Evolutionary conservation across 2,113 vertebrate species (phyloP).

Genomic region (Zosterops lateralis): DNA sequence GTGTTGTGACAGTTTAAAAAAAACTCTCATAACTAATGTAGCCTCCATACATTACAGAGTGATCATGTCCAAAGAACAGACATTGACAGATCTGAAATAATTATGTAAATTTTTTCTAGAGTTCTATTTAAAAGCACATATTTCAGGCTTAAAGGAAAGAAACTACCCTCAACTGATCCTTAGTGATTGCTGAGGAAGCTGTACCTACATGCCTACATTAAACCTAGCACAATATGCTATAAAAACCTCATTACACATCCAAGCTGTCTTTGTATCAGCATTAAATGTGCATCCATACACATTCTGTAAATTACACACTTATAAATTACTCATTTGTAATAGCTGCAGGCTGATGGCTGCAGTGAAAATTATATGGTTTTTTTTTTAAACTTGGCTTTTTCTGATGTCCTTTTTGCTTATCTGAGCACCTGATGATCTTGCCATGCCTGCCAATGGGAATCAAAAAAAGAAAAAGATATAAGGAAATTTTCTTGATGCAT

Average conservation of each 20-base stretch:
- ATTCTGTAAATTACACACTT: slow-evolving; percentile 62
- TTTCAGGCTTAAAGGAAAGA: slow-evolving; percentile 44
- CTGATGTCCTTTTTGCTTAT: slow-evolving; percentile 11
- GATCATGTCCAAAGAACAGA: slow-evolving; percentile 27
- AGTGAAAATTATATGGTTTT: neutral
- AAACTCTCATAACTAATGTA: neutral
- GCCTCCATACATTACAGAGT: neutral
- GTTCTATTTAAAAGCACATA: slow-evolving; percentile 51
- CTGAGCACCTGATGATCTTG: neutral
- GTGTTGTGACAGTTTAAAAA: neutral
- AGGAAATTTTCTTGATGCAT: neutral
- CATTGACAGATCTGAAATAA: slow-evolving; percentile 57
- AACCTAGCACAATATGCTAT: slow-evolving; percentile 56
- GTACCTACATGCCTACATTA: slow-evolving; percentile 47
- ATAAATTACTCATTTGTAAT: slow-evolving; percentile 72
- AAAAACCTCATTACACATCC: slow-evolving; percentile 72
- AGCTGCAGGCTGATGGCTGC: slow-evolving; percentile 42
- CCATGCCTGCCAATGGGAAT: neutral
- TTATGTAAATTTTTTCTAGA: slow-evolving; percentile 43
- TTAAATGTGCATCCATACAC: slow-evolving; percentile 34
- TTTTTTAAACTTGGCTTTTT: neutral
- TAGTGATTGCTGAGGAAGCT: slow-evolving; percentile 66
- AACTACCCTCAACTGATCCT: neutral
- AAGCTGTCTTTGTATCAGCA: slow-evolving; percentile 66
- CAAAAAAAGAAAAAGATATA: neutral